Conservation (phyloP, 64 coral and sea anemone species). For the Astreopora myriophthalma region DNA sequence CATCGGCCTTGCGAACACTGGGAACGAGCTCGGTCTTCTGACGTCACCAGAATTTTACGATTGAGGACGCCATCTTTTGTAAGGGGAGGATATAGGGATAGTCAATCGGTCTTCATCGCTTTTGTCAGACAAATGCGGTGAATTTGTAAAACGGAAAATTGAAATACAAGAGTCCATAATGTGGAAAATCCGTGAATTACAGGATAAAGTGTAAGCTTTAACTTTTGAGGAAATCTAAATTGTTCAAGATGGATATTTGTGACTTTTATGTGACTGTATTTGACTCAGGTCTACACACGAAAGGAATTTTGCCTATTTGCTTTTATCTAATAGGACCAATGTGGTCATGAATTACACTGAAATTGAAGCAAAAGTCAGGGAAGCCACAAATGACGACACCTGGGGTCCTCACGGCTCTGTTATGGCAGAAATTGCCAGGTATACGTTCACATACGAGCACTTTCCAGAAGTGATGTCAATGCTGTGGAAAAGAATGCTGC, state of each 20-base stretch:
- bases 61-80: conserved; percentile 7
- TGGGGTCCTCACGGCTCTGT: conserved; percentile 97
- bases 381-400: conserved; percentile 98
- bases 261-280: conserved; percentile 25
- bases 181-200: conserved; percentile 99
- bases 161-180: conserved; percentile 64
- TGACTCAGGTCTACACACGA: conserved; percentile 39
- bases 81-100: not conserved
- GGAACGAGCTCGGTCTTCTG: not conserved
- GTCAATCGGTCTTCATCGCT: conserved; percentile 17
- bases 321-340: conserved; percentile 78
- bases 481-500: conserved; percentile 98
- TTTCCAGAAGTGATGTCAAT: conserved; percentile 99
- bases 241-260: not conserved
- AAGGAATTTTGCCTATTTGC: not conserved
- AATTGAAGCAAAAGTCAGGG: conserved; percentile 96
- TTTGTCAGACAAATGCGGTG: conserved; percentile 30
- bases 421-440: conserved; percentile 97
- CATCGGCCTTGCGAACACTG: not conserved
- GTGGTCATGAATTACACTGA: conserved; percentile 99
- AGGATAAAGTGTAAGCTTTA: conserved; percentile 97
- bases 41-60: not conserved
- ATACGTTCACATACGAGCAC: conserved; percentile 96
- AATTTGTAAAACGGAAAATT: not conserved
- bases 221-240: not conserved